Evolutionary conservation across 1,140 invertebrate species (phyloP), one percentile per base, ranked within the genome.

Genomic region (Pseudachorutes palmiensis): DNA sequence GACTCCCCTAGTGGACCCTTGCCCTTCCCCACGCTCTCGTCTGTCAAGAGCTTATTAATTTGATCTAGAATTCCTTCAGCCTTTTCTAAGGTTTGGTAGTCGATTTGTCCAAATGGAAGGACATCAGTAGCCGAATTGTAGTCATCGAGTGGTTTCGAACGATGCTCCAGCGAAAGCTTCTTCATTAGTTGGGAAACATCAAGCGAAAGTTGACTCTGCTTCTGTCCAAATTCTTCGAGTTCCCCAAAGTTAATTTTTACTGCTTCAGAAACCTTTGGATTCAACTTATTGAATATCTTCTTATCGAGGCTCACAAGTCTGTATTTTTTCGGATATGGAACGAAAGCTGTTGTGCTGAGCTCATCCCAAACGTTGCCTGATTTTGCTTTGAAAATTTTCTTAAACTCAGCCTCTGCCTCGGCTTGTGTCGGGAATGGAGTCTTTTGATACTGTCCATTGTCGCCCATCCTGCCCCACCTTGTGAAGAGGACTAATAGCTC

Each of bases 381-480:
- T 76, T 83, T 84, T 16, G 78, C 74, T 55, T 26, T 55, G 24
- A 55, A 83, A 61, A 83, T 77, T 75, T 81, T 82, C 51, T 75
- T 75, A 73, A 83, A 84, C 74, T 83, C 82, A 70, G 81, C 78
- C 3, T 77, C 75, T 30, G 79, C 81, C 33, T 82, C 80, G 32
- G 78, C 76, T 31, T 77, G 63, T 12, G 72, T 77, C 19, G 72
- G 73, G 74, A 78, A 83, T 41, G 81, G 81, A n/a, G 81, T 82
- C 65, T 81, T 80, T 73, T 82, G 81, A 69, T 75, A 80, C 68
- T 81, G 78, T 16, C 81, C 81, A 2, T 19, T 72, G 45, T 78
- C 77, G 12, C 82, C 82, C 64, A 83, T 80, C 41, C 81, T 69
- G n/a, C 82, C 82, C 82, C 82, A 83, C 31, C 81, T 76, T 30